phyloP scores from a whole-genome alignment of 37 sponge, comb jelly and placozoan species.

The Eunapius fragilis region DNA sequence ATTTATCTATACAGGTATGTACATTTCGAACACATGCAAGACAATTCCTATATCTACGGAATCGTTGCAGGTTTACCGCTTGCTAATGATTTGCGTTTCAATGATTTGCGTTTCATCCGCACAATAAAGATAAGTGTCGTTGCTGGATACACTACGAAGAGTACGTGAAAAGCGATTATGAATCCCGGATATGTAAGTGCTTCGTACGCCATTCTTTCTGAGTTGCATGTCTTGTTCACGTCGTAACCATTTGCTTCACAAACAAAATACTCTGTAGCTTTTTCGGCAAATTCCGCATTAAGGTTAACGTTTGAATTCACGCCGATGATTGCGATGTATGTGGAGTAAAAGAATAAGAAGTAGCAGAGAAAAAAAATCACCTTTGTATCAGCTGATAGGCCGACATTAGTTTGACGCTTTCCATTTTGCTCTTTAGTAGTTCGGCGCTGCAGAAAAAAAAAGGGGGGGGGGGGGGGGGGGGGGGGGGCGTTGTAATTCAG shows the following conservation, averaged over 20 bases:
- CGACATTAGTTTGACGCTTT: no score
- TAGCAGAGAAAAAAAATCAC: constrained; percentile 1
- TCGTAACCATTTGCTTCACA: background rate
- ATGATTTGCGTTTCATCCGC: no score
- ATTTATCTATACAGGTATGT: no score
- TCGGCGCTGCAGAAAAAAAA: background rate
- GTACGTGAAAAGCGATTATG: background rate
- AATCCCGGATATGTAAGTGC: background rate
- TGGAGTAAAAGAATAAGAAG: background rate
- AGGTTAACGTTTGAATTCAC: background rate
- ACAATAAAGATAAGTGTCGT: background rate
- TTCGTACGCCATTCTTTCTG: background rate
- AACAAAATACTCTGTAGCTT: background rate
- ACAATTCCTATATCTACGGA: no score
- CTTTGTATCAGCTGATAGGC: constrained; percentile 14
- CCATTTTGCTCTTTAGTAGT: background rate
- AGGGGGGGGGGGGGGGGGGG: no score
- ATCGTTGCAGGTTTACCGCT: no score
- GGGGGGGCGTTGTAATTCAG: no score
- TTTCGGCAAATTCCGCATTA: background rate
- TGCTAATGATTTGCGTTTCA: no score
- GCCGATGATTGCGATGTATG: background rate
- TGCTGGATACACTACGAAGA: background rate
- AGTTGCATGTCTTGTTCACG: background rate
- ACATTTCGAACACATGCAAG: no score